These are phyloP conservation scores for Brachyistius frenatus DNA, from an alignment of 2,113 vertebrate genomes.

Conservation along the genomic window DNA sequence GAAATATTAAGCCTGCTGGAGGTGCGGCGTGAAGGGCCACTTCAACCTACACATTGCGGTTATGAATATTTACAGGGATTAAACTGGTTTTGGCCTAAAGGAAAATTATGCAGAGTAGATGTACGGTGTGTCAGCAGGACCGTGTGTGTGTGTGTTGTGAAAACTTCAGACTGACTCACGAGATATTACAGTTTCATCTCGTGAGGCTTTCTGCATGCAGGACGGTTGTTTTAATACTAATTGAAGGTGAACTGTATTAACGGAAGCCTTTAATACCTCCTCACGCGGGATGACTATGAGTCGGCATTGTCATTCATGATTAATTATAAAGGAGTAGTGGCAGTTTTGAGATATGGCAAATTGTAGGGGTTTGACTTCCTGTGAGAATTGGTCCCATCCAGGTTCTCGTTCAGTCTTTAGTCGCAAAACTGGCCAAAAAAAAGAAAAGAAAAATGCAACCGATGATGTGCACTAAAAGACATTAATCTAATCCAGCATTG, in stretches of 20 bases:
- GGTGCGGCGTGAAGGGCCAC: constrained; percentile 58
- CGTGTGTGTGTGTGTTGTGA: constrained; percentile 1
- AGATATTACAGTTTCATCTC: constrained; percentile 12
- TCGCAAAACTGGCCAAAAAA: too few relatives aligned
- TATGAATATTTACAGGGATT: constrained; percentile 65
- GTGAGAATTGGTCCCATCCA: too few relatives aligned
- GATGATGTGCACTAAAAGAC: too few relatives aligned
- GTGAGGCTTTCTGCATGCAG: not conserved
- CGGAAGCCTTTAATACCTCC: not conserved
- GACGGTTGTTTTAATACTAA: constrained; percentile 17
- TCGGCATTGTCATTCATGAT: not conserved
- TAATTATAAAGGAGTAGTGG: not conserved
- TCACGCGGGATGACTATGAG: not conserved
- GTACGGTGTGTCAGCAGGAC: constrained; percentile 12
- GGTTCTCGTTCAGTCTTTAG: too few relatives aligned
- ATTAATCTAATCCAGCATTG: too few relatives aligned
- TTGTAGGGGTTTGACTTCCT: too few relatives aligned
- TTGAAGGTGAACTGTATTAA: not conserved
- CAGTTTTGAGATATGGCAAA: not conserved
- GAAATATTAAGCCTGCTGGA: constrained; percentile 39
- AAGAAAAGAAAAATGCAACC: too few relatives aligned
- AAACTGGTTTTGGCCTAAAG: constrained; percentile 41
- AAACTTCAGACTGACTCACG: not conserved
- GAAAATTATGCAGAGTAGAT: constrained; percentile 45
- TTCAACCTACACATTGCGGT: constrained; percentile 61